Base-by-base conservation (phyloP, 2,888 invertebrate species). In the Dusona sp. region DNA sequence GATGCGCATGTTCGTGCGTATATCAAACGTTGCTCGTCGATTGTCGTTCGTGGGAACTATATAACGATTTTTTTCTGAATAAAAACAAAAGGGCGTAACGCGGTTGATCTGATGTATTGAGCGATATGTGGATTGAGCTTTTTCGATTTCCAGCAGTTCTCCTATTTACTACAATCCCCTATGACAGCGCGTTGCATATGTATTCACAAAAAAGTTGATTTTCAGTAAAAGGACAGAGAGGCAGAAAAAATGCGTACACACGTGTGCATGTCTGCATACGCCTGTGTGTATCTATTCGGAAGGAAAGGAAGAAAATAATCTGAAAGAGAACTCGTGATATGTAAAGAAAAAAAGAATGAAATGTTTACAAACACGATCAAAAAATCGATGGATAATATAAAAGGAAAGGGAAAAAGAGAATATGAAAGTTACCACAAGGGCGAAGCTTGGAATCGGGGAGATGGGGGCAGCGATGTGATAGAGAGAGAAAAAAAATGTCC, bases 401-500 rank as follows among this genome's bases (percentile, higher is more conserved):
- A 82, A 48, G 25, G 38, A 51, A 64, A 64, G 22, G 33, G 33
- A 33, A 45, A 33, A 77, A 57, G 83, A 80, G 75, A 85, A 88
- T 85, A 87, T 75, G 65, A 73, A 85, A 87, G 82, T 61, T 13
- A 29, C 61, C 61, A 29, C 29, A 61, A 61, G 57, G 57, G 29
- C 57, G 25, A 25, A 61, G 61, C 29, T 29, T 2, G 61, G 16
- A 16, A 61, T 29, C 61, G 61, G 16, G 16, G 29, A 29, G 61
- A 16, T 61, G 6, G 51, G 22, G 38, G 36, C 73, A 70, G 54
- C 61, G 38, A 29, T 70, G 79, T 38, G 68, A 45, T 75, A 83
- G 80, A 48, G 70, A 74, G 88, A 84, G 83, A 72, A 51, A 85
- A 72, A 82, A 80, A 83, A 38, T 38, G 65, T 33, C 13, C 13